Percentiles rank a stretch among this genome's conserved stretches.
Conservation (phyloP, 53 echinoderm and acorn worm genomes). For the Mesocentrotus franciscanus region DNA sequence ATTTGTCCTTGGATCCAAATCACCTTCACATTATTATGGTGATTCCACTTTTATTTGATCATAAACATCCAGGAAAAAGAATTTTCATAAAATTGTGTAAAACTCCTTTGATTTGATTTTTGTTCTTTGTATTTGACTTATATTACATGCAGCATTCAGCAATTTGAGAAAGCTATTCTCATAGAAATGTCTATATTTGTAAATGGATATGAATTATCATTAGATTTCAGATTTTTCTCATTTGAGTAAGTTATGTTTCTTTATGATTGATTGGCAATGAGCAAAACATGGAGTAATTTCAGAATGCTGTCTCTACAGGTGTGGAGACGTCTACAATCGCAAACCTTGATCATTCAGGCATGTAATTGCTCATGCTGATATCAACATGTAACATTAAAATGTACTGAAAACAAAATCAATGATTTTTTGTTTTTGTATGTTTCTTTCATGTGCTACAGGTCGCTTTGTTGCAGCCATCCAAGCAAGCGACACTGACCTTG, state of each 20-base stretch:
- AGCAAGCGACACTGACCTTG: constrained; percentile 79
- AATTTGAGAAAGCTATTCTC: no score
- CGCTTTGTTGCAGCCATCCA: constrained; percentile 77
- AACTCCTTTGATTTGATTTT: background rate
- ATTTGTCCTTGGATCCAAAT: background rate
- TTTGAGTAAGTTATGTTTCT: no score
- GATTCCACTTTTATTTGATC: background rate
- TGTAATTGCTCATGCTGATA: background rate
- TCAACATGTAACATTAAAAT: background rate
- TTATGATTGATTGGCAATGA: no score
- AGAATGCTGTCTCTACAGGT: background rate
- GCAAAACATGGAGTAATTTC: no score
- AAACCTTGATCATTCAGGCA: constrained; percentile 8
- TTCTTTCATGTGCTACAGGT: constrained; percentile 66
- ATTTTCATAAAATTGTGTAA: background rate
- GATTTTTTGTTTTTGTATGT: background rate
- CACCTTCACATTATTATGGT: background rate
- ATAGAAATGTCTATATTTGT: no score
- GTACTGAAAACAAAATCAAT: background rate
- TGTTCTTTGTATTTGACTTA: background rate
- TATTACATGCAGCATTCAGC: background rate
- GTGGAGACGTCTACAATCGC: background rate
- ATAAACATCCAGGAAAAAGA: background rate
- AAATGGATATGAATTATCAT: no score
- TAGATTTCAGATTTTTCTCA: no score